Conservation (phyloP, 2,113 vertebrate species). For the Nipponia nippon region DNA sequence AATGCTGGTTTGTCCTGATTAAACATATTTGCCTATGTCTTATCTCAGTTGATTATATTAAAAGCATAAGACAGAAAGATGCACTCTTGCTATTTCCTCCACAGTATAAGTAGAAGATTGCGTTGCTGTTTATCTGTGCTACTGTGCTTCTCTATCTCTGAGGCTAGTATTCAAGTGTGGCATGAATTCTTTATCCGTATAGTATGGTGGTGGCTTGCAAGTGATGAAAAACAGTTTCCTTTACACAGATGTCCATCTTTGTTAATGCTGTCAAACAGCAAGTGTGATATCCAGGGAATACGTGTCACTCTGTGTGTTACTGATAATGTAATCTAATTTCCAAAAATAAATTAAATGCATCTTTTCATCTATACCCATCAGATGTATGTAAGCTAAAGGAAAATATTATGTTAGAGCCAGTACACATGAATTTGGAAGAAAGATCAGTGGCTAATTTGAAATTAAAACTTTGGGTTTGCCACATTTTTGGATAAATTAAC, state of each 20-base stretch:
- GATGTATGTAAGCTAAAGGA: not conserved
- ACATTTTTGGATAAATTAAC: not conserved
- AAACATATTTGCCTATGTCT: not conserved
- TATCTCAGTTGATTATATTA: not conserved
- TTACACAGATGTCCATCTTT: slow-evolving; percentile 31
- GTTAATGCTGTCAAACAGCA: slow-evolving; percentile 12
- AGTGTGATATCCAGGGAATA: slow-evolving; percentile 30
- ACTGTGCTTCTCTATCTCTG: slow-evolving; percentile 43
- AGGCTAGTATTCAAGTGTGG: not conserved
- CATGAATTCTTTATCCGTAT: slow-evolving; percentile 38
- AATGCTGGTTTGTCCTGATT: not conserved
- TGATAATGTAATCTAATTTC: slow-evolving; percentile 54
- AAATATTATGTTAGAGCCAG: not conserved
- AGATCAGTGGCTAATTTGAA: not conserved
- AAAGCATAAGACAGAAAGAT: not conserved
- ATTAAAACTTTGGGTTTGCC: not conserved
- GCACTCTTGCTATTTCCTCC: not conserved
- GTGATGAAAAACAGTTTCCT: slow-evolving; percentile 66
- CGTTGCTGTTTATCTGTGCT: slow-evolving; percentile 34
- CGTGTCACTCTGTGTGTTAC: not conserved
- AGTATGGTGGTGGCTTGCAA: slow-evolving; percentile 31
- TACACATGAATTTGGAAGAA: not conserved
- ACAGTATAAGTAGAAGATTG: not conserved
- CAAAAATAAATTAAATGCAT: slow-evolving; percentile 54
- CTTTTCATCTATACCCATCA: slow-evolving; percentile 15